These are phyloP conservation scores for Oceanodroma leucorhoa DNA, from an alignment of 2,797 vertebrate genomes.

Conservation along the genomic window DNA sequence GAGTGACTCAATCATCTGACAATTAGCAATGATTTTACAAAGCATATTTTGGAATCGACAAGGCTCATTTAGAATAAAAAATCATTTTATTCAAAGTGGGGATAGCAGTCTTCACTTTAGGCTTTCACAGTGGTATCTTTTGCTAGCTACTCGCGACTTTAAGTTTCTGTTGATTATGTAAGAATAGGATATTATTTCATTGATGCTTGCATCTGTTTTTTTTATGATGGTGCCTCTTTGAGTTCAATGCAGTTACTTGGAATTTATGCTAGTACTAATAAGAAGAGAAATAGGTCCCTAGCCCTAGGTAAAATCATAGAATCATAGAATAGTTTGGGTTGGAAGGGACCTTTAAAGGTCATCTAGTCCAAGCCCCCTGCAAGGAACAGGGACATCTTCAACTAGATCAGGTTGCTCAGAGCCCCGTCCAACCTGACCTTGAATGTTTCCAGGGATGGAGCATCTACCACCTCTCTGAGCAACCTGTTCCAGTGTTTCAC, in stretches of 20 bases:
- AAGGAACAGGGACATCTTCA: no score
- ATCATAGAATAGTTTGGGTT: no score
- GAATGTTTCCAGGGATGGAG: no score
- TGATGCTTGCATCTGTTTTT: not conserved
- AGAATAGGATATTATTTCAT: not conserved
- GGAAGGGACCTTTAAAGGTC: no score
- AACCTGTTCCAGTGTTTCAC: no score
- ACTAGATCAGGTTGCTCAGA: no score
- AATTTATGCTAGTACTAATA: not conserved
- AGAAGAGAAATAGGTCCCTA: not conserved
- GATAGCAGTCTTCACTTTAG: not conserved
- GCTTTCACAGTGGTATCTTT: not conserved
- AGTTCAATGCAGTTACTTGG: not conserved
- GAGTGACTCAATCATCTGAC: not conserved
- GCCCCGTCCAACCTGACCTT: no score
- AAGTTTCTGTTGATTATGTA: not conserved
- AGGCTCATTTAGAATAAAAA: not conserved
- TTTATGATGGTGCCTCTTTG: rapidly evolving
- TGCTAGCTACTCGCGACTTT: rapidly evolving
- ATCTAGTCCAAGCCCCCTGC: no score
- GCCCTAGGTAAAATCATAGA: not conserved
- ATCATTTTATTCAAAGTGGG: not conserved
- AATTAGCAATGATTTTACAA: not conserved
- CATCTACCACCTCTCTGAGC: no score
- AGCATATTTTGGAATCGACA: not conserved